These are phyloP conservation scores for Hirundichthys speculiger DNA, from an alignment of 2,113 vertebrate genomes.

Conservation along the genomic window DNA sequence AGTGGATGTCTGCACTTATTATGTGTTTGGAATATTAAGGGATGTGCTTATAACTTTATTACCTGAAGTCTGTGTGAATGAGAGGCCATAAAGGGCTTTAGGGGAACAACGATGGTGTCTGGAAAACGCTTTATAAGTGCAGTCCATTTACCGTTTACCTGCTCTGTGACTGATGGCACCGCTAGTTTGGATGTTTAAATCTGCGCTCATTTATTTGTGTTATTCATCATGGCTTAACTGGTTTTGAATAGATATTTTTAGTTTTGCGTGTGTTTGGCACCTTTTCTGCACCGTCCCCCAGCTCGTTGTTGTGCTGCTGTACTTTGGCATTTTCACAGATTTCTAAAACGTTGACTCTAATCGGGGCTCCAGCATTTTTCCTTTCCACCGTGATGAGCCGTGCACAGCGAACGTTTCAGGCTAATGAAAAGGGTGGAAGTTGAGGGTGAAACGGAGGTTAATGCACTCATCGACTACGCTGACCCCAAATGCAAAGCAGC, in stretches of 20 bases:
- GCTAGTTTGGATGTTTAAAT: not conserved
- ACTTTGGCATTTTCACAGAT: not conserved
- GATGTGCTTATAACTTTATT: not conserved
- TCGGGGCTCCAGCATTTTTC: not conserved
- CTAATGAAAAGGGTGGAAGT: not conserved
- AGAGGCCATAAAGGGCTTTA: not conserved
- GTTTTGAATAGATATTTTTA: too few species aligned
- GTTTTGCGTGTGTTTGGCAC: too few species aligned
- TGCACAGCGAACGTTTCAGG: not conserved
- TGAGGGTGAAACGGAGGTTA: not conserved
- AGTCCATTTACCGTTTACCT: too few species aligned
- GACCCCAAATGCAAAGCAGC: not conserved
- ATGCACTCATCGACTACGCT: too few species aligned
- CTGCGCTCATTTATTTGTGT: not conserved
- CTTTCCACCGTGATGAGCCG: not conserved
- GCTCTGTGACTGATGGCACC: not conserved
- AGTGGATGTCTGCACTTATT: not conserved
- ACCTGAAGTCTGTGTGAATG: too few species aligned
- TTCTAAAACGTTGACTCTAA: not conserved
- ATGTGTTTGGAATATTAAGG: conserved; percentile 10
- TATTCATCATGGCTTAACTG: not conserved
- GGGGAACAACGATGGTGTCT: too few species aligned
- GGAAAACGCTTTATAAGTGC: too few species aligned
- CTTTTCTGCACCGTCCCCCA: too few species aligned
- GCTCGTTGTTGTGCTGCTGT: too few species aligned